Evolutionary conservation across 2,797 vertebrate species (phyloP).

Genomic region (Crypturellus tataupa): DNA sequence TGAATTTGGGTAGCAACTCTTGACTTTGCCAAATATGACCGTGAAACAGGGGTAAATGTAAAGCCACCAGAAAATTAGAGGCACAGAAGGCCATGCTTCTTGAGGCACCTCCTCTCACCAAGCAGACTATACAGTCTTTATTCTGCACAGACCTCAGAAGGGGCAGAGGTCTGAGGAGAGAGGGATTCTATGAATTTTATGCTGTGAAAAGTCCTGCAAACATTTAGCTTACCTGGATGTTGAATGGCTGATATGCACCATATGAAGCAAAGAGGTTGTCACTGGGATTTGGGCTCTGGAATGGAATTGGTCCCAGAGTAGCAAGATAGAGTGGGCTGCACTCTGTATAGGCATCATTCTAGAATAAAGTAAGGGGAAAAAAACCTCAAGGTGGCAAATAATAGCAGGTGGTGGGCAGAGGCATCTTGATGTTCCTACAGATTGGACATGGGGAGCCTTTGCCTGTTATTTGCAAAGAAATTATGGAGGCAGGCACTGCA

Average conservation of each 20-base stretch:
- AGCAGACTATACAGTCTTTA: not conserved
- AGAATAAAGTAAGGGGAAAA: not conserved
- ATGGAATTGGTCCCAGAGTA: not conserved
- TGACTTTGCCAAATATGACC: not conserved
- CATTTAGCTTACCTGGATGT: rapidly evolving
- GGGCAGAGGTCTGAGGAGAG: not conserved
- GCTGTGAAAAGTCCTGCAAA: not conserved
- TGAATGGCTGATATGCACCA: not conserved
- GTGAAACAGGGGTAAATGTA: not conserved
- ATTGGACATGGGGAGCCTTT: not conserved
- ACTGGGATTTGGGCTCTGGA: not conserved
- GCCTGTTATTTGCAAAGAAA: not conserved
- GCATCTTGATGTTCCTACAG: not conserved
- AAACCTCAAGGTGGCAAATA: too few relatives aligned
- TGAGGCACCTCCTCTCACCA: not conserved
- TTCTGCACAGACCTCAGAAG: not conserved
- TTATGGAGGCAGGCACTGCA: too few relatives aligned
- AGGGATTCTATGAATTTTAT: rapidly evolving
- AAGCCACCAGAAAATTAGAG: not conserved
- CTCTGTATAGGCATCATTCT: not conserved
- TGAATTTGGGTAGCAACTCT: not conserved
- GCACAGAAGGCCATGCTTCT: not conserved
- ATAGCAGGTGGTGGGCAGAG: not conserved
- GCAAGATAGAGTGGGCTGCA: not conserved
- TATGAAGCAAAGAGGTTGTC: too few relatives aligned